Evolutionary conservation across 2,797 vertebrate genomes (phyloP).

Genomic region (Clangula hyemalis): DNA sequence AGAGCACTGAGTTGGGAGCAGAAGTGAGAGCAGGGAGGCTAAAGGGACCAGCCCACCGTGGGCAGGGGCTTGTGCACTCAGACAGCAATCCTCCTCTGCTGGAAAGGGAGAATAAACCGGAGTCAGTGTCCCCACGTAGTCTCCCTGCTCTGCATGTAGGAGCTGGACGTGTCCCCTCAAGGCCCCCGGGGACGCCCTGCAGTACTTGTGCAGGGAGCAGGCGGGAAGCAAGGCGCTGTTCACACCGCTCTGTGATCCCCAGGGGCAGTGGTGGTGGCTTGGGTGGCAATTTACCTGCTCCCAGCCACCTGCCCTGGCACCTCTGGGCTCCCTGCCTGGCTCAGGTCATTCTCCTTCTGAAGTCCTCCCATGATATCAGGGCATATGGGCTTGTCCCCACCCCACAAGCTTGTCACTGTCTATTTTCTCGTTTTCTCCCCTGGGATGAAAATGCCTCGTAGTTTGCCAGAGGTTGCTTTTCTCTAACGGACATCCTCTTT

Average conservation of each 20-base stretch:
- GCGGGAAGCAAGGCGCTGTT: background rate
- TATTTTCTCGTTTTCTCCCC: background rate
- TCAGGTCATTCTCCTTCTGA: background rate
- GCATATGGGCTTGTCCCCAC: background rate
- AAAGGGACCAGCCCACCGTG: background rate
- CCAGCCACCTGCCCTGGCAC: background rate
- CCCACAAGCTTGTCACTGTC: background rate
- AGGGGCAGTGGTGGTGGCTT: background rate
- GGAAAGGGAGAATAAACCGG: background rate
- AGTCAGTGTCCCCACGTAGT: background rate
- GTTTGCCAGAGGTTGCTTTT: background rate
- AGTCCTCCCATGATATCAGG: background rate
- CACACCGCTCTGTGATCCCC: background rate
- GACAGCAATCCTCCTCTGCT: background rate
- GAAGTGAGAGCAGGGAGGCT: background rate
- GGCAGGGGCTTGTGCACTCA: background rate
- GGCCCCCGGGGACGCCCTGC: background rate
- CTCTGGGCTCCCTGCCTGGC: background rate
- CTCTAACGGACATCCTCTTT: background rate
- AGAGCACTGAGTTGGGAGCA: background rate
- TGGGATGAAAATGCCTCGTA: background rate
- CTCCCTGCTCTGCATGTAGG: background rate
- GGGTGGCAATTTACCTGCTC: background rate
- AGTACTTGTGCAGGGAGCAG: background rate
- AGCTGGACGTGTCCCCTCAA: background rate